A percentile compares a stretch with the other conserved stretches of the same genome.
These are phyloP conservation scores for Rhagoletis pomonella DNA, from an alignment of 1,140 invertebrate genomes.

Conservation along the genomic window DNA sequence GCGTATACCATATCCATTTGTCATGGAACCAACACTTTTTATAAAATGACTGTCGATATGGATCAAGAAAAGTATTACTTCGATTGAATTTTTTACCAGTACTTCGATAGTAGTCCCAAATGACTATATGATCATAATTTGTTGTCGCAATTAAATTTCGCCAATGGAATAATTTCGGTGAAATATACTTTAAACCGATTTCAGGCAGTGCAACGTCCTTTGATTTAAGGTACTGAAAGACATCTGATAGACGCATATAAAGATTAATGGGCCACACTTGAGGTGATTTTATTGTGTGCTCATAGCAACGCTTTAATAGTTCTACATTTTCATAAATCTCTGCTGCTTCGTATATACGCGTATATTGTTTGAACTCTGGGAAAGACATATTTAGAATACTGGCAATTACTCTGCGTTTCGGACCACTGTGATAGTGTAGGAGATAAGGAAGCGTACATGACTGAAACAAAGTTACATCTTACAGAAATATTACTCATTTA, in stretches of 20 bases:
- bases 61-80: background rate
- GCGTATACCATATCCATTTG: slow-evolving; percentile 37
- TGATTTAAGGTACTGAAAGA: background rate
- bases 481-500: background rate
- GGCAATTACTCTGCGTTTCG: background rate
- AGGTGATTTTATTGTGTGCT: background rate
- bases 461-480: background rate
- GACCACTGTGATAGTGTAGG: background rate
- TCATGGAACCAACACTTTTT: slow-evolving; percentile 27
- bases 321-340: background rate
- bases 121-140: slow-evolving; percentile 7
- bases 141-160: background rate
- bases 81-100: background rate
- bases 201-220: background rate
- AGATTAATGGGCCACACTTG: slow-evolving; percentile 30
- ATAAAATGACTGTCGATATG: slow-evolving; percentile 22
- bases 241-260: background rate
- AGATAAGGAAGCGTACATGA: background rate
- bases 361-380: slow-evolving; percentile 29
- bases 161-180: slow-evolving; percentile 31
- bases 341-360: background rate
- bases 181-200: background rate
- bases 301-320: slow-evolving; percentile 7
- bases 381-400: background rate
- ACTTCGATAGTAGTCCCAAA: slow-evolving; percentile 12